Percentiles rank a stretch among this genome's conserved stretches.
These are phyloP conservation scores for Tromatobia lineatoria DNA, from an alignment of 2,888 invertebrate species.

Conservation along the genomic window DNA sequence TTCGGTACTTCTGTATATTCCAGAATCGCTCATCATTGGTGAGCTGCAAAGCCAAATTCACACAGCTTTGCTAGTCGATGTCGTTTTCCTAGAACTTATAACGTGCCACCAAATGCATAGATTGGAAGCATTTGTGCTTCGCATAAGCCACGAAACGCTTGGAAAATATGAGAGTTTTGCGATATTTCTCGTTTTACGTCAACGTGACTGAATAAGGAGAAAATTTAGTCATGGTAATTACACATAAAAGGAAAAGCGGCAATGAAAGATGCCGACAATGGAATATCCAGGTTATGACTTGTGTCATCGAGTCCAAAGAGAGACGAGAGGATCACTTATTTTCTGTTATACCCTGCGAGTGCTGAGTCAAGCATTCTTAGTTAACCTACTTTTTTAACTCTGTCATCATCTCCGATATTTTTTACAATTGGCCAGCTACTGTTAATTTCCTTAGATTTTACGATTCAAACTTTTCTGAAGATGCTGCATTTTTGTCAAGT, in stretches of 20 bases:
- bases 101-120: conserved; percentile 34
- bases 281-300: conserved; percentile 24
- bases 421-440: neutral
- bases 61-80: neutral
- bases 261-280: neutral
- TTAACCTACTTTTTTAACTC: no score
- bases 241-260: conserved; percentile 19
- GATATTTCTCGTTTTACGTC: conserved; percentile 2
- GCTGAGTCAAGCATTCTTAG: neutral
- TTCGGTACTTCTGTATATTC: conserved; percentile 10
- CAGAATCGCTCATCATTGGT: conserved; percentile 21
- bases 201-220: conserved; percentile 4
- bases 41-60: conserved; percentile 7
- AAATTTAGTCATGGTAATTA: conserved; percentile 44
- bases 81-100: conserved; percentile 6
- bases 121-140: conserved; percentile 21
- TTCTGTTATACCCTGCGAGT: neutral
- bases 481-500: no score
- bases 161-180: conserved; percentile 2
- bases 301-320: conserved; percentile 11
- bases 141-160: conserved; percentile 1
- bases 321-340: neutral
- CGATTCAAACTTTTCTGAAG: neutral
- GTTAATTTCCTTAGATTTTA: neutral
- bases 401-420: no score